Percentiles rank a stretch among this genome's conserved stretches.
These are phyloP conservation scores for Aromia moschata DNA, from an alignment of 2,888 invertebrate genomes.

Conservation along the genomic window DNA sequence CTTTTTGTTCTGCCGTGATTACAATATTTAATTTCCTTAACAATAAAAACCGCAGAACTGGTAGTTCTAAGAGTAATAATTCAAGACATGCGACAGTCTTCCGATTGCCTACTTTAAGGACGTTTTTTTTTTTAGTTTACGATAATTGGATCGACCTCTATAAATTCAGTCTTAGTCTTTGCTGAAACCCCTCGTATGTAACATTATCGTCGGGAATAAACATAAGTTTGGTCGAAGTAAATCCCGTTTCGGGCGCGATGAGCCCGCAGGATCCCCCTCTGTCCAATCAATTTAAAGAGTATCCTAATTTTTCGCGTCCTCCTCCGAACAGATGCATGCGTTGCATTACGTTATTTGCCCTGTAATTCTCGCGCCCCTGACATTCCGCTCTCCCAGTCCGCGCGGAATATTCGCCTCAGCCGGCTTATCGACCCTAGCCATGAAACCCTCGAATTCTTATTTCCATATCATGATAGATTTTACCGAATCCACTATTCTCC, in stretches of 20 bases:
- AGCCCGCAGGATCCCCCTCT: background rate
- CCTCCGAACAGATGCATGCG: constrained; percentile 1
- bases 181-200: too few species aligned
- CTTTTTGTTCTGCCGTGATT: too few species aligned
- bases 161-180: too few species aligned
- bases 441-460: constrained; percentile 58
- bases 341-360: constrained; percentile 7
- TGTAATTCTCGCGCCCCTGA: constrained; percentile 7
- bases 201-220: too few species aligned
- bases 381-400: background rate
- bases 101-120: too few species aligned
- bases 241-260: background rate
- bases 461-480: constrained; percentile 61
- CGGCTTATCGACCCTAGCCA: constrained; percentile 53
- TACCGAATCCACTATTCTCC: constrained; percentile 37
- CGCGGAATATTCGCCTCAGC: constrained; percentile 30
- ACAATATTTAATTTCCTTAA: too few species aligned
- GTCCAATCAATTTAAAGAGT: constrained; percentile 15
- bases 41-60: too few species aligned
- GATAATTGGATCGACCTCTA: too few species aligned
- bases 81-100: too few species aligned
- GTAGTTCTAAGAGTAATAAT: too few species aligned
- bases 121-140: too few species aligned
- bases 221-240: background rate
- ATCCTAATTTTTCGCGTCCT: constrained; percentile 7